phyloP scores from a whole-genome alignment of 92 coral and sea anemone species.

The Siderastrea radians region DNA sequence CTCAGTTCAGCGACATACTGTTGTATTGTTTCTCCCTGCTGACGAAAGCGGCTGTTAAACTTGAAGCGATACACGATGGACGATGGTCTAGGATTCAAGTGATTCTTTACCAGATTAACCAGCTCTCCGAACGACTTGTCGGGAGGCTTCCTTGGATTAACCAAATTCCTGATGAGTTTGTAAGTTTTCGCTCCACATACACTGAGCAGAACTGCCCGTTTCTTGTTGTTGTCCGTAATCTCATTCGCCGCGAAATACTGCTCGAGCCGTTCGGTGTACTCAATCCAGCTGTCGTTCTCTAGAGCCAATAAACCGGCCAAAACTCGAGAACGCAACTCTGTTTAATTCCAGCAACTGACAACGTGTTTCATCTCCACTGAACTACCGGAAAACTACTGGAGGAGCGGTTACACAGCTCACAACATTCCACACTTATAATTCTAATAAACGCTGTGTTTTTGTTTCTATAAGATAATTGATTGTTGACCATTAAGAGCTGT shows the following conservation, averaged over 20 bases:
- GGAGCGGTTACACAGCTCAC: no score
- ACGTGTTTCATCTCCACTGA: no score
- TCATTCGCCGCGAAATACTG: background rate
- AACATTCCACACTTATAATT: no score
- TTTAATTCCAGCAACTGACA: no score
- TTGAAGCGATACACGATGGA: conserved; percentile 30
- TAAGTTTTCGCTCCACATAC: conserved; percentile 25
- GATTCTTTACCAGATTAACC: conserved; percentile 28
- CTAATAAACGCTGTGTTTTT: no score
- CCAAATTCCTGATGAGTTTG: conserved; percentile 16
- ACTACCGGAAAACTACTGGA: no score
- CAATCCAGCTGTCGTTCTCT: background rate
- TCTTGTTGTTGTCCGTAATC: background rate
- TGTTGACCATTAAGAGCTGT: no score
- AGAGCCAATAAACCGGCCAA: no score
- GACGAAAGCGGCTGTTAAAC: conserved; percentile 55
- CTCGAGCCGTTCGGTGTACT: no score
- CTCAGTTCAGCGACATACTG: conserved; percentile 23
- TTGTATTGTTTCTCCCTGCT: conserved; percentile 21
- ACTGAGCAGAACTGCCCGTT: conserved; percentile 14
- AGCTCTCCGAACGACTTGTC: conserved; percentile 49
- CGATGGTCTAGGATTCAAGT: conserved; percentile 66
- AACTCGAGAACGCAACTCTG: no score
- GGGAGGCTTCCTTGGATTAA: conserved; percentile 62
- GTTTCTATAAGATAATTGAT: no score